Percentiles rank a stretch among this genome's conserved stretches.
Conservation (phyloP, 1,140 invertebrate species). For the Nasonia giraulti region DNA sequence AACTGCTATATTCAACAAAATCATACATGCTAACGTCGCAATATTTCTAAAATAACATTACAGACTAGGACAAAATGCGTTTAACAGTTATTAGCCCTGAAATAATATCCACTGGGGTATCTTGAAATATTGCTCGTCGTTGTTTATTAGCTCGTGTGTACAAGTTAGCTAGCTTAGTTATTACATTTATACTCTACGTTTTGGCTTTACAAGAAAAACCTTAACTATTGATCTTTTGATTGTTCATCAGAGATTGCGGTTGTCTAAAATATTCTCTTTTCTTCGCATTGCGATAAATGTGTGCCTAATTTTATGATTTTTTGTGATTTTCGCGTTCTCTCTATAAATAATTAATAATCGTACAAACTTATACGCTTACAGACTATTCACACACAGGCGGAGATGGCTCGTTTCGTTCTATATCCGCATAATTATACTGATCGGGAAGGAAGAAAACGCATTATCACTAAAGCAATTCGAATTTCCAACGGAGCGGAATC, state of each 20-base stretch:
- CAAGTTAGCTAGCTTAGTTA: not conserved
- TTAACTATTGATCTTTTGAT: constrained; percentile 11
- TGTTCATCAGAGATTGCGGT: not conserved
- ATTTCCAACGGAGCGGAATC: not conserved
- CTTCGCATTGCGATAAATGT: not conserved
- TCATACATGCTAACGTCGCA: not conserved
- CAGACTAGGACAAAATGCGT: constrained; percentile 35
- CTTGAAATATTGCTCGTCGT: not conserved
- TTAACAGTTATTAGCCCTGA: constrained; percentile 23
- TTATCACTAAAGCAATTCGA: not conserved
- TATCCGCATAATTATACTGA: not conserved
- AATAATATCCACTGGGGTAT: not conserved
- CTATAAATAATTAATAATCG: not conserved
- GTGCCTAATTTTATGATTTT: not conserved
- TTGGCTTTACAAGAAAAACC: constrained; percentile 21
- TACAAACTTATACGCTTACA: not conserved
- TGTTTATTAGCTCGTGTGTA: not conserved
- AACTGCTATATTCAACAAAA: not conserved
- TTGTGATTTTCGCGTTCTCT: too few species aligned
- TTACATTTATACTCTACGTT: not conserved
- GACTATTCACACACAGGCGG: not conserved
- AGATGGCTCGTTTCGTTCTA: not conserved
- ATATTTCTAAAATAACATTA: constrained; percentile 27
- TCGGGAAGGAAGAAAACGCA: too few species aligned
- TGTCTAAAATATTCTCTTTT: not conserved